Conservation (phyloP, 2,797 vertebrate genomes). For the Crax fasciolata region DNA sequence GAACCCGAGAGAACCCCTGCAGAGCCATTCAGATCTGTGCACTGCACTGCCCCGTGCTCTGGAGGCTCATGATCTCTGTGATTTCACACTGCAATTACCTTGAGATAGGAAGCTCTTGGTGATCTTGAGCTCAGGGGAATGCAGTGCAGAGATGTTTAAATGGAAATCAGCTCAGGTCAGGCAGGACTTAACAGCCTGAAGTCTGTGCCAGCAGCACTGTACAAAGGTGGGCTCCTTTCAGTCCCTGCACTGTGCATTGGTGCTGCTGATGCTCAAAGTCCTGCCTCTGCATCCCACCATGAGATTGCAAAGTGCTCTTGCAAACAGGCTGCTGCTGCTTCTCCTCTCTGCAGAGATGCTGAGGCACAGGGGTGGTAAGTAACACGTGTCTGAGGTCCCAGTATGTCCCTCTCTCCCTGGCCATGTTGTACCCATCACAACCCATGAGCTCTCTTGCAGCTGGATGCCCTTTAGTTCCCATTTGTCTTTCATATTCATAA, state of each 20-base stretch:
- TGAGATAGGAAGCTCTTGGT: background rate
- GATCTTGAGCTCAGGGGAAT: background rate
- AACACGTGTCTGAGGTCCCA: background rate
- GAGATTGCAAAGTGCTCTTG: background rate
- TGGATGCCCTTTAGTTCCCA: background rate
- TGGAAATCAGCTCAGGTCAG: background rate
- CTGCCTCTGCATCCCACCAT: background rate
- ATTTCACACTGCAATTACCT: background rate
- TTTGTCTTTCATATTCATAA: background rate
- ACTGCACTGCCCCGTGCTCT: rapidly evolving
- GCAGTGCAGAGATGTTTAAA: background rate
- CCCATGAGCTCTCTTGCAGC: background rate
- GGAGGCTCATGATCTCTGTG: background rate
- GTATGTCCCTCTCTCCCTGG: rapidly evolving
- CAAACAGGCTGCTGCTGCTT: background rate
- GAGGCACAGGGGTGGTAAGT: background rate
- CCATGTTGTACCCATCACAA: rapidly evolving
- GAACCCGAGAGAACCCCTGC: background rate
- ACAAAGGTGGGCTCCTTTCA: background rate
- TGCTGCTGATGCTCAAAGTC: background rate
- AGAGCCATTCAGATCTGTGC: background rate
- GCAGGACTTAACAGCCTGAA: background rate
- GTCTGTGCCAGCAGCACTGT: rapidly evolving
- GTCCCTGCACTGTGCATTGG: background rate
- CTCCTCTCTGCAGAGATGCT: background rate